A percentile compares a stretch with the other conserved stretches of the same genome.
Evolutionary conservation across 2,113 vertebrate genomes (phyloP).

Genomic region (Chaetops frenatus): DNA sequence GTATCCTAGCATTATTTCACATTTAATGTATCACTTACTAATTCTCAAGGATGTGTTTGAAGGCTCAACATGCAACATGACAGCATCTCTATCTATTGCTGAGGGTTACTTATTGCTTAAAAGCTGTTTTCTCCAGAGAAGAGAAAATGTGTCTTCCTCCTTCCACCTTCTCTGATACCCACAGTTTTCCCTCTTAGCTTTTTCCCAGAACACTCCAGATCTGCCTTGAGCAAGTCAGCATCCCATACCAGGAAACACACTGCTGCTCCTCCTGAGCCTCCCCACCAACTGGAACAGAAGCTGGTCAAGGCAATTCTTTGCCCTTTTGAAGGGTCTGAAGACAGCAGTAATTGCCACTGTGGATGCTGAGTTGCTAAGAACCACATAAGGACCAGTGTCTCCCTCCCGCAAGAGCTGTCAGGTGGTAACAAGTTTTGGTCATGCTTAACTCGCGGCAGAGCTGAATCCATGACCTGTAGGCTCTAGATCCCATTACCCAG

Average conservation of each 20-base stretch:
- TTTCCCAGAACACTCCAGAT: background rate
- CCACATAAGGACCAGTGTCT: background rate
- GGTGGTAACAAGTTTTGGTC: background rate
- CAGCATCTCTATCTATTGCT: background rate
- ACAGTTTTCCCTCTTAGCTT: background rate
- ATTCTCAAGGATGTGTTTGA: background rate
- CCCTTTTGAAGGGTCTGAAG: background rate
- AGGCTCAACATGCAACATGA: background rate
- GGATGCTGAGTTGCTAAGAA: background rate
- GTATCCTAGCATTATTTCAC: background rate
- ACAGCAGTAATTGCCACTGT: background rate
- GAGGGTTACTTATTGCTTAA: background rate
- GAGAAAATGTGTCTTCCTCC: background rate
- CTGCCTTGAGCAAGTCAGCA: background rate
- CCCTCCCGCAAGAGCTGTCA: background rate
- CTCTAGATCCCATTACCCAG: background rate
- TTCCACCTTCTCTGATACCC: background rate
- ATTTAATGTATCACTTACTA: background rate
- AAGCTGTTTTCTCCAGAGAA: background rate
- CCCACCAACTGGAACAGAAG: background rate
- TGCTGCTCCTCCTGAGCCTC: background rate
- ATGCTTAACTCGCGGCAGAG: background rate
- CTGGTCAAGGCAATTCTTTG: background rate
- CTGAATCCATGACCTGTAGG: slow-evolving; percentile 3
- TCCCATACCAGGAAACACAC: background rate